Evolutionary conservation across 2,797 vertebrate species (phyloP).

Genomic region (Anableps anableps): DNA sequence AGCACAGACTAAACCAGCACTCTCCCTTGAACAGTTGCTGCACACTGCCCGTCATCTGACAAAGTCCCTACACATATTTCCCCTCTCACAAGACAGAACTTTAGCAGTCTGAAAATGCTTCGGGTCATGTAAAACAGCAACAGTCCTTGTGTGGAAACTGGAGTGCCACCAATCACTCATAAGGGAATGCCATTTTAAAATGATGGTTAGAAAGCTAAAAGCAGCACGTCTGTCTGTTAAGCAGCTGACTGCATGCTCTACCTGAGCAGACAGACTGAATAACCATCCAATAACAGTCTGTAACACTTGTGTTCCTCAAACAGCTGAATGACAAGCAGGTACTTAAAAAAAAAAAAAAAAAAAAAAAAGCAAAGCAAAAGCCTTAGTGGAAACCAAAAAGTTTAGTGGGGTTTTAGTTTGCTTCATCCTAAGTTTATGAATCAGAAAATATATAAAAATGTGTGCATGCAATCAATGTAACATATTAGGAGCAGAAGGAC

Average conservation of each 20-base stretch:
- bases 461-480: neutral
- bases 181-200: neutral
- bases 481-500: neutral
- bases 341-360: too few species aligned
- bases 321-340: neutral
- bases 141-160: neutral
- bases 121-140: neutral
- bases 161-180: neutral
- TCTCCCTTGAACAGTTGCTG: too few species aligned
- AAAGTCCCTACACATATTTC: too few species aligned
- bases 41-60: too few species aligned
- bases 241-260: neutral
- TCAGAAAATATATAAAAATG: neutral
- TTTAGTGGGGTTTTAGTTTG: neutral
- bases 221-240: neutral
- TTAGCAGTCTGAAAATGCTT: too few species aligned
- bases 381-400: neutral
- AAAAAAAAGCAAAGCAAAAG: too few species aligned
- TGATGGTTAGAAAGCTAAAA: neutral
- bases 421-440: neutral
- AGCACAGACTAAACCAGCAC: too few species aligned
- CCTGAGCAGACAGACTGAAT: neutral
- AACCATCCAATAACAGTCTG: neutral
- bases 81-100: too few species aligned
- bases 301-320: neutral